Conservation (phyloP, 1,140 invertebrate genomes). For the Rhyacophila brunnea region DNA sequence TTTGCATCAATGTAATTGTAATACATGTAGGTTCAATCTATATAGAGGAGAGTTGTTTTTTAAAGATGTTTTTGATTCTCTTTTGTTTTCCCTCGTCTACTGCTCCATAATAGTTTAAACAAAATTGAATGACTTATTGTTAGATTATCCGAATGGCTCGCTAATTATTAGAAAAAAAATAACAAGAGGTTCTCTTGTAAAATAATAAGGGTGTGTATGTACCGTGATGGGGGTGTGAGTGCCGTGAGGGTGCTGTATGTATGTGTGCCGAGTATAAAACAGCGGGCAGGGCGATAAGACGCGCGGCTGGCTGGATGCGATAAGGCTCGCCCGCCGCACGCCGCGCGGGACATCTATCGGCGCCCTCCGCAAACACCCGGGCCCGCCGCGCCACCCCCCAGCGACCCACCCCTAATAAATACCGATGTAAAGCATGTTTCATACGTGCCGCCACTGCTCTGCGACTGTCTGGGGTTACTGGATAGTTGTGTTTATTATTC, state of each 20-base stretch:
- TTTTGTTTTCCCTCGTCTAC: too few species aligned
- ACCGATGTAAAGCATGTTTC: constrained; percentile 25
- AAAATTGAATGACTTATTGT: too few species aligned
- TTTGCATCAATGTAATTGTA: too few species aligned
- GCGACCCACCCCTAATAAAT: constrained; percentile 22
- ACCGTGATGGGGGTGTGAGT: background rate
- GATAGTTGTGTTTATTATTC: background rate
- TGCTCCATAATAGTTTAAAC: too few species aligned
- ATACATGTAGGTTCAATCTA: too few species aligned
- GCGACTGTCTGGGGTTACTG: background rate
- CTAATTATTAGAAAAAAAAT: too few species aligned
- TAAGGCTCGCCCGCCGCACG: constrained; percentile 24
- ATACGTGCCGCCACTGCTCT: constrained; percentile 18
- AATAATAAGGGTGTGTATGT: background rate
- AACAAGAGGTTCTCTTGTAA: background rate
- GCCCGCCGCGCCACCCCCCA: background rate
- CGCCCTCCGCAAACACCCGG: constrained; percentile 3
- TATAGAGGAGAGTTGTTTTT: too few species aligned
- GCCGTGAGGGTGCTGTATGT: constrained; percentile 6
- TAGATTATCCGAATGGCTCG: too few species aligned
- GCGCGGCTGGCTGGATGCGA: constrained; percentile 34
- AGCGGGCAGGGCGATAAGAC: constrained; percentile 32
- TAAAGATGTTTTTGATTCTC: too few species aligned
- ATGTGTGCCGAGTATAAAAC: constrained; percentile 26
- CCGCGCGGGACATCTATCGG: constrained; percentile 15